phyloP scores from a whole-genome alignment of 92 coral and sea anemone genomes.

The Epizoanthus rinbou region DNA sequence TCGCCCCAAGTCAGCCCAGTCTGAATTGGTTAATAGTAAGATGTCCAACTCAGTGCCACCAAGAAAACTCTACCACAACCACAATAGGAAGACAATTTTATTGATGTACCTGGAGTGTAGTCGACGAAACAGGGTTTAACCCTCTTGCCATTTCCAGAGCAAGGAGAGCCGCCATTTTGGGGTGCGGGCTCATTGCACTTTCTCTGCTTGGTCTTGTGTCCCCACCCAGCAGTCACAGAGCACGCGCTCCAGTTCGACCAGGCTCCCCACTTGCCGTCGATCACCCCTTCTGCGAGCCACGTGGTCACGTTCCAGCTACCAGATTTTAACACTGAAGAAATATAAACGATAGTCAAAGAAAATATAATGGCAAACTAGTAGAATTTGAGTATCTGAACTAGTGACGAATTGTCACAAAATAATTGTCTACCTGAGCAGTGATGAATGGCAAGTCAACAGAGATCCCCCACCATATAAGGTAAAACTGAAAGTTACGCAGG shows the following conservation, averaged over 20 bases:
- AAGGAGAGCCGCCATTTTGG: conserved; percentile 81
- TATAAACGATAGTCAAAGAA: not conserved
- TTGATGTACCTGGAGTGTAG: conserved; percentile 59
- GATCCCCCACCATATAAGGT: too few species aligned
- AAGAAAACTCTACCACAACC: too few species aligned
- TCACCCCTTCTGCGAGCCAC: conserved; percentile 86
- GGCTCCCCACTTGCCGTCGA: conserved; percentile 85
- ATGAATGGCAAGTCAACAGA: too few species aligned
- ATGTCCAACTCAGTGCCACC: too few species aligned
- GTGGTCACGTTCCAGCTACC: conserved; percentile 53
- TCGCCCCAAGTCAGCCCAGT: too few species aligned
- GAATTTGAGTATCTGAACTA: not conserved
- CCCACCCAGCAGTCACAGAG: conserved; percentile 59
- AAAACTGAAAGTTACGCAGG: too few species aligned
- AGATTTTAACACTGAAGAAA: conserved; percentile 47
- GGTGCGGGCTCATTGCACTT: conserved; percentile 75
- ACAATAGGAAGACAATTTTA: not conserved
- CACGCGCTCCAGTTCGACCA: conserved; percentile 88
- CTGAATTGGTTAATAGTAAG: too few species aligned
- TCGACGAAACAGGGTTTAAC: conserved; percentile 53
- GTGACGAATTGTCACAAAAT: too few species aligned
- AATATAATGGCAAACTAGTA: not conserved
- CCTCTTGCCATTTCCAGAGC: conserved; percentile 60
- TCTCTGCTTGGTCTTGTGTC: conserved; percentile 61
- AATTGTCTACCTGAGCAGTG: too few species aligned